Conservation (phyloP, 2,888 invertebrate genomes). For the Saturnia japonica region DNA sequence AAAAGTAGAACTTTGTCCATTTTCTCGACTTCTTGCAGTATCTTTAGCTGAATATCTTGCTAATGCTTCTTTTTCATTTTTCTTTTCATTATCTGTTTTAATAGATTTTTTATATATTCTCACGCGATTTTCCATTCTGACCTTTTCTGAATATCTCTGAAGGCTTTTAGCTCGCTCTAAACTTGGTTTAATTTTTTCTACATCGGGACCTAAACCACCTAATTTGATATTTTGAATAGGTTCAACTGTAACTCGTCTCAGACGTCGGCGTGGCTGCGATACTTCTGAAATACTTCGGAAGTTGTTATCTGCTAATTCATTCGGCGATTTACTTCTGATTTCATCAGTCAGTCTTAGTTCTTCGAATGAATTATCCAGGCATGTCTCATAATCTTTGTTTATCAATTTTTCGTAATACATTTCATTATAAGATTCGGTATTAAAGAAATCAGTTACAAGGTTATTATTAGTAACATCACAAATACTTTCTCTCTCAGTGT, state of each 20-base stretch:
- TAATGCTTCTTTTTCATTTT: slow-evolving; percentile 39
- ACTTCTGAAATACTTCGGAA: slow-evolving; percentile 69
- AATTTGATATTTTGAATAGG: slow-evolving; percentile 59
- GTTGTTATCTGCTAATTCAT: slow-evolving; percentile 47
- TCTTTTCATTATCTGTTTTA: slow-evolving; percentile 53
- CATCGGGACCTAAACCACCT: slow-evolving; percentile 72
- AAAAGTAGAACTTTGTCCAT: slow-evolving; percentile 50
- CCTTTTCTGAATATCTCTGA: slow-evolving; percentile 75
- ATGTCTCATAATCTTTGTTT: slow-evolving; percentile 49
- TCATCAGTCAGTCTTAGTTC: slow-evolving; percentile 47
- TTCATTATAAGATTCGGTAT: slow-evolving; percentile 73
- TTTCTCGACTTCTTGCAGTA: slow-evolving; percentile 29
- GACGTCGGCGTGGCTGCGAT: slow-evolving; percentile 51
- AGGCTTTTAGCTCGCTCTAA: slow-evolving; percentile 73
- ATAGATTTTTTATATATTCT: slow-evolving; percentile 67
- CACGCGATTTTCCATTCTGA: slow-evolving; percentile 72
- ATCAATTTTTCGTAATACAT: slow-evolving; percentile 69
- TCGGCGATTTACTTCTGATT: slow-evolving; percentile 34
- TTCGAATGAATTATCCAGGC: slow-evolving; percentile 56
- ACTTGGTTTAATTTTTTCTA: slow-evolving; percentile 69
- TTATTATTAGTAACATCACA: slow-evolving; percentile 47
- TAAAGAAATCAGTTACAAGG: slow-evolving; percentile 54
- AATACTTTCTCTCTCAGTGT: slow-evolving; percentile 70
- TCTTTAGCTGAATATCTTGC: slow-evolving; percentile 36
- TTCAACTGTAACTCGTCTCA: slow-evolving; percentile 49